Evolutionary conservation across 1,140 invertebrate genomes (phyloP), one percentile per base, ranked within the genome.

Genomic region (Magallana gigas): DNA sequence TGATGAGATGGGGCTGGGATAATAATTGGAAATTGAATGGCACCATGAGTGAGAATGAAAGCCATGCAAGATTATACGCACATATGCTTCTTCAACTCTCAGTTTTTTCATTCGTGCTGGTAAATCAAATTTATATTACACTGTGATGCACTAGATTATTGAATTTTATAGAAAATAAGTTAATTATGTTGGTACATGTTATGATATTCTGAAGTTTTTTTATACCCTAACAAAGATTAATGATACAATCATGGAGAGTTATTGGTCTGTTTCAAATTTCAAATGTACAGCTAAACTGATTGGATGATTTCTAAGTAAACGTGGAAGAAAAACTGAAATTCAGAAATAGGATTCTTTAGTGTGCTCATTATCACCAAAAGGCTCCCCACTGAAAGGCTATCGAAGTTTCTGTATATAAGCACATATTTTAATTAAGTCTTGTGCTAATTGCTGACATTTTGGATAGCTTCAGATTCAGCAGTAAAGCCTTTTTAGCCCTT

Each of bases 11-110:
- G 68, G 68, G 68, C 68, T 76, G 68, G 68, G 68, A 76, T 76
- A 76, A 76, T 76, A 29, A 76, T 29, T 76, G 68, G 68, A 76
- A 76, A 76, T 76, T 76, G 68, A 76, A 76, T 8, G 23, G 68
- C 14, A 76, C 23, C 12, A 29, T 29, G 68, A 36, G 68, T 76
- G 12, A 48, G 36, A 23, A 76, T n/a, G 23, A 76, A 76, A 12
- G 36, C 12, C 9, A 76, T 29, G 23, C 68, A 76, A 48, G 36
- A 48, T 48, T 48, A 48, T 48, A 48, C 36, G 36, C 36, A 48
- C 36, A 48, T 48, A 48, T 48, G 36, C 36, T 48, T 48, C 36
- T 48, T 5, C 36, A 48, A 48, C 36, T 48, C 36, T 48, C 36
- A 48, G 36, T 2, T 2, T 48, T 48, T 48, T 48, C 23, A 1